These are phyloP conservation scores for Talpa occidentalis DNA, from an alignment of 2,113 vertebrate genomes.

Conservation along the genomic window DNA sequence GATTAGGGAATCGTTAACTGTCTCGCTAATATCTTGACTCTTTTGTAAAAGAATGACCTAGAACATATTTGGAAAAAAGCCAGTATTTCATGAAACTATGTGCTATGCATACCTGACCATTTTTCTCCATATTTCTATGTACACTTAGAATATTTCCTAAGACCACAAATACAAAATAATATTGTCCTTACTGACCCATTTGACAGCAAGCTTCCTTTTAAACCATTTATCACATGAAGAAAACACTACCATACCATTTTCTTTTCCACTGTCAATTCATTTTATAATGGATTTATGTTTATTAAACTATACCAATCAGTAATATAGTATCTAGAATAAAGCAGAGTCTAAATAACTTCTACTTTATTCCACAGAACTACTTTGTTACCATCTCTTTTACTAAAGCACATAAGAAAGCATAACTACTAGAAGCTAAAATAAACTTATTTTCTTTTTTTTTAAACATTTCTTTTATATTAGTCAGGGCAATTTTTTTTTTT, in stretches of 20 bases:
- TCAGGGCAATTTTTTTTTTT: too few relatives aligned
- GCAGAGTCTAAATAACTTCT: background rate
- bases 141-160: background rate
- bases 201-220: background rate
- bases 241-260: background rate
- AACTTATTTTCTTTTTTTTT: background rate
- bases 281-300: background rate
- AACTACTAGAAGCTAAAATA: background rate
- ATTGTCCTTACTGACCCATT: background rate
- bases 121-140: background rate
- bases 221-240: background rate
- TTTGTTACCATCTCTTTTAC: background rate
- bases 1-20: background rate
- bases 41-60: constrained; percentile 4
- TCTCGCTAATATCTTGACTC: background rate
- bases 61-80: background rate
- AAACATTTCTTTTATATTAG: too few relatives aligned
- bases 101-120: background rate
- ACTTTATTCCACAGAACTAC: background rate
- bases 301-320: background rate
- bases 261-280: background rate
- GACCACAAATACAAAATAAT: constrained; percentile 14
- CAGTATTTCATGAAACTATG: background rate
- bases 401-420: background rate
- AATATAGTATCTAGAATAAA: background rate